Base-by-base conservation (phyloP, 1,140 invertebrate species). In the Pogonomyrmex barbatus region DNA sequence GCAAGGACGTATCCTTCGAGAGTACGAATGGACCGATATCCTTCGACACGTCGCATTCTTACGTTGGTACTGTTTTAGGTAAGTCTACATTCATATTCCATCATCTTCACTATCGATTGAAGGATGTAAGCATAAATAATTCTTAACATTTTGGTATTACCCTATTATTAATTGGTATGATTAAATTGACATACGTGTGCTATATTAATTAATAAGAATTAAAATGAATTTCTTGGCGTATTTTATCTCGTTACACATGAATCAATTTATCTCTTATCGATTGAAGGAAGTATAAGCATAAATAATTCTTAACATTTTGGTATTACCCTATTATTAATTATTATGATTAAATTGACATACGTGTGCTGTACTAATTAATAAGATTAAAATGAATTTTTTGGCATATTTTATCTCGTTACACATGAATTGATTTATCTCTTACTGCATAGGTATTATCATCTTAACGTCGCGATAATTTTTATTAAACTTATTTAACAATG, bases 1-100 rank as follows among this genome's bases (percentile, higher is more conserved):
- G 97, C 71, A 96, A 97, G 39, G 97, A 98, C 92, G 97, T 97
- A 39, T 95, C 97, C 89, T 98, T 99, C 93, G 97, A 98, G 93
- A 96, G 96, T 50, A 97, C 97, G 9, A 92, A 95, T 54, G 97
- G 97, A 42, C 96, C 96, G 52, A 95, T 98, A 87, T 93, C 96
- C 88, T 98, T 97, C 94, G 97, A 98, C 94, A 96, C 96, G 39
- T 96, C 95, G 54, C 96, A 97, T 89, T 97, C 97, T 82, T 98
- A 98, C 93, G 96, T 96, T 24, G 98, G 98, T 90, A 96, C 96
- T 62, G 95, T 98, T 87, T 97, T 98, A 96, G 98, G 98, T 97
- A 94, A 95, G 92, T 93, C 10, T 3, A 24, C 8, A 65, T 65
- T n/a, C n/a, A 65, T 36, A 60, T 77, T 8, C 30, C 6, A 39